Conservation (phyloP, 2,888 invertebrate species). For the Exephanes ischioxanthus region DNA sequence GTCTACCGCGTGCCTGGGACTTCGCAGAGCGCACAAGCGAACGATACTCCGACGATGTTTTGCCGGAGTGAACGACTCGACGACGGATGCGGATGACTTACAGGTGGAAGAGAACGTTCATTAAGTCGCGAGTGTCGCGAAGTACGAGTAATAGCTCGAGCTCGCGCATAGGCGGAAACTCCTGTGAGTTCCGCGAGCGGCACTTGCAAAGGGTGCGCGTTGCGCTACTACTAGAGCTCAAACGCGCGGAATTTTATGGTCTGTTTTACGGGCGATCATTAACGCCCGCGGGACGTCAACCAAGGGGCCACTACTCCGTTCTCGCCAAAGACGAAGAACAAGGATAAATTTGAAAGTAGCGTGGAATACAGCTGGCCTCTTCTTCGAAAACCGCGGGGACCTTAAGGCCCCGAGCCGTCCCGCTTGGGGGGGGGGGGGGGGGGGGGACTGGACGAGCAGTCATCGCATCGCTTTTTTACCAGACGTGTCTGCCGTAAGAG, state of each 20-base stretch:
- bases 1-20: neutral
- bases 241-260: constrained; percentile 75
- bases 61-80: constrained; percentile 18
- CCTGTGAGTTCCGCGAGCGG: constrained; percentile 16
- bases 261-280: constrained; percentile 76
- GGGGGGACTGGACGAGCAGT: constrained; percentile 25
- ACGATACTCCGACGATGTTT: constrained; percentile 8
- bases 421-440: neutral
- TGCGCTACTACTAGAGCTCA: constrained; percentile 7
- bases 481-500: constrained; percentile 44
- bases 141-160: constrained; percentile 5
- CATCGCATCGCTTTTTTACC: constrained; percentile 53
- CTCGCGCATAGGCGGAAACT: constrained; percentile 34
- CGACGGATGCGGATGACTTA: constrained; percentile 34
- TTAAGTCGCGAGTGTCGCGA: constrained; percentile 32
- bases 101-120: constrained; percentile 40
- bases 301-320: constrained; percentile 29
- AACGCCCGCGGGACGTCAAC: constrained; percentile 67
- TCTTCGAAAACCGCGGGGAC: constrained; percentile 55
- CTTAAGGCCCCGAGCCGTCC: constrained; percentile 27
- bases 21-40: neutral
- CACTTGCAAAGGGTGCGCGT: constrained; percentile 37
- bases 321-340: constrained; percentile 37
- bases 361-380: constrained; percentile 54
- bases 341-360: constrained; percentile 14